A percentile compares a stretch with the other conserved stretches of the same genome.
Evolutionary conservation across 2,888 invertebrate genomes (phyloP).

Genomic region (Leptodirus hochenwartii): DNA sequence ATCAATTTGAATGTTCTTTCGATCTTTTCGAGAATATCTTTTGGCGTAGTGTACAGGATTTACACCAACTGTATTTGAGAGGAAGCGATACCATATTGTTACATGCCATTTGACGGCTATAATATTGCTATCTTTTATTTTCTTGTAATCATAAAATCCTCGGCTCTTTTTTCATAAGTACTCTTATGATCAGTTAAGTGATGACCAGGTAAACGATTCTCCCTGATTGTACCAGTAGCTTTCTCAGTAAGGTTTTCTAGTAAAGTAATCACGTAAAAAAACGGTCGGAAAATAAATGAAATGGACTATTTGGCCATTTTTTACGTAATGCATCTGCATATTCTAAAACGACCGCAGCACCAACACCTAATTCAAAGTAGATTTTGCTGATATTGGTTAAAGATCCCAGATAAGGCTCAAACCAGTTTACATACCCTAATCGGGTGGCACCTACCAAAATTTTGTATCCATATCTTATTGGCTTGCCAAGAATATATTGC

Average conservation of each 20-base stretch:
- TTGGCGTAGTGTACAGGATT: background rate
- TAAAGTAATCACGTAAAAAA: too few relatives aligned
- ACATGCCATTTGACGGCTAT: conserved; percentile 1
- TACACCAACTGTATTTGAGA: conserved; percentile 1
- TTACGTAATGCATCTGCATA: too few relatives aligned
- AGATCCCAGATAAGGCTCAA: background rate
- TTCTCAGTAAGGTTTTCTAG: too few relatives aligned
- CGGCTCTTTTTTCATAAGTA: background rate
- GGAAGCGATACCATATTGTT: conserved; percentile 1
- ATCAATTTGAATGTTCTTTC: conserved; percentile 5
- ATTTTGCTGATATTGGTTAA: background rate
- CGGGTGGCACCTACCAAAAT: conserved; percentile 13
- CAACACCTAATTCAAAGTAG: background rate
- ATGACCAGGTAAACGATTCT: too few relatives aligned
- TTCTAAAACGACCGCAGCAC: background rate
- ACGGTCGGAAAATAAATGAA: too few relatives aligned
- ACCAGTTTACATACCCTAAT: conserved; percentile 10
- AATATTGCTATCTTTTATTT: conserved; percentile 1
- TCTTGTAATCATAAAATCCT: background rate
- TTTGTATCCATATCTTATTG: conserved; percentile 15
- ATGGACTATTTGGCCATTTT: too few relatives aligned
- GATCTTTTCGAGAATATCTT: conserved; percentile 4
- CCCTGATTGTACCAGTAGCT: too few relatives aligned
- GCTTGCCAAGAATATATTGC: conserved; percentile 15
- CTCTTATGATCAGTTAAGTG: background rate